phyloP scores from a whole-genome alignment of 2,113 vertebrate genomes.

The Geothlypis trichas region DNA sequence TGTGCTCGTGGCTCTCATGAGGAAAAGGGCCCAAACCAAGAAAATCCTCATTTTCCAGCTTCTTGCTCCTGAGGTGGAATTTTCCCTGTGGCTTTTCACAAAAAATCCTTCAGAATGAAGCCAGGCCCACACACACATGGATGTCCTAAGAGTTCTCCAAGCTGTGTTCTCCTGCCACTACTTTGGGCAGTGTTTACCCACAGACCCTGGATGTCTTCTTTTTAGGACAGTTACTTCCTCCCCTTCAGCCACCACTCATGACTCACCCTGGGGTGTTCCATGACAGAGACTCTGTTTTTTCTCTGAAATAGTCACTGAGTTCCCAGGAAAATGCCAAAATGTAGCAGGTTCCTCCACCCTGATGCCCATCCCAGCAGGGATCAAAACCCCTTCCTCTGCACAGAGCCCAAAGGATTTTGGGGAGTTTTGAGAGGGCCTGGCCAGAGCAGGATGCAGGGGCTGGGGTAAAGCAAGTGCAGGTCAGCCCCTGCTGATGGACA shows the following conservation, averaged over 20 bases:
- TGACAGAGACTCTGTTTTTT: not conserved
- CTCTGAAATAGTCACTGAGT: not conserved
- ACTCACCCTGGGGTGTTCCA: not conserved
- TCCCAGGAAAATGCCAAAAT: not conserved
- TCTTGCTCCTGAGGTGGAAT: fast-evolving
- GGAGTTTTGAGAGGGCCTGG: not conserved
- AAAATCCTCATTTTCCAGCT: not conserved
- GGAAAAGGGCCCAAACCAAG: not conserved
- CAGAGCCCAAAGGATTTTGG: fast-evolving
- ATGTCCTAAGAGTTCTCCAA: not conserved
- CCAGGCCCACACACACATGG: fast-evolving
- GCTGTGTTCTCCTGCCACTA: not conserved
- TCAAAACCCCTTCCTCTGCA: not conserved
- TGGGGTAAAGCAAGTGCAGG: fast-evolving
- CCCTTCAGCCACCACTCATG: not conserved
- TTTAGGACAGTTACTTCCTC: not conserved
- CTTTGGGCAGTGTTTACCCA: not conserved
- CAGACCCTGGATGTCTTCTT: not conserved
- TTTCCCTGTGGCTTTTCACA: fast-evolving
- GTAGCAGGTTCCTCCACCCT: fast-evolving
- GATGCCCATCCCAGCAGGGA: not conserved
- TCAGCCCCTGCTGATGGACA: fast-evolving
- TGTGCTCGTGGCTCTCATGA: not conserved
- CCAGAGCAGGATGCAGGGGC: not conserved
- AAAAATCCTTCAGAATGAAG: not conserved